Conservation (phyloP, 2,797 vertebrate genomes). For the Lemur catta region DNA sequence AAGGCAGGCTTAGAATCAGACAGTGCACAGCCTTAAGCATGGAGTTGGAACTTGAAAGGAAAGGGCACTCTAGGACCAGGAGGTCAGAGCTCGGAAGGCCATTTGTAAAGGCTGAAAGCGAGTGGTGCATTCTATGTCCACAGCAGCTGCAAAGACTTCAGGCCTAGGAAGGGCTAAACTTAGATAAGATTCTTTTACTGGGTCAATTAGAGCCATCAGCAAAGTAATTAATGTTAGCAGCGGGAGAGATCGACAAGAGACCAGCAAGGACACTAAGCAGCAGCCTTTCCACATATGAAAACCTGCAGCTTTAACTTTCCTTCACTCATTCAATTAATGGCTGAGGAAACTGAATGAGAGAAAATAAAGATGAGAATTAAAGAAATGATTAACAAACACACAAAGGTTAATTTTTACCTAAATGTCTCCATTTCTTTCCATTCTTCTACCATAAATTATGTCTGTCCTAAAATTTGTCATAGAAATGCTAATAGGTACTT, state of each 20-base stretch:
- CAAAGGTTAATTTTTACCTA: not conserved
- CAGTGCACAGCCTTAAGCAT: not conserved
- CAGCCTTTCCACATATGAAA: slow-evolving; percentile 41
- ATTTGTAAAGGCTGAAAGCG: not conserved
- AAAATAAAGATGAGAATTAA: not conserved
- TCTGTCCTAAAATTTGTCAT: not conserved
- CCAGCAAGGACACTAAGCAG: slow-evolving; percentile 2
- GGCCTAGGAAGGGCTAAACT: slow-evolving; percentile 21
- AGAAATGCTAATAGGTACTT: not conserved
- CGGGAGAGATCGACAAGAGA: slow-evolving; percentile 52
- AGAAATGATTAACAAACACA: not conserved
- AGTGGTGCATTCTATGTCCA: not conserved
- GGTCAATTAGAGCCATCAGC: slow-evolving; percentile 71
- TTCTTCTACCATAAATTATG: not conserved
- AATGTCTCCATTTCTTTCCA: not conserved
- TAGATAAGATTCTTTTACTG: slow-evolving; percentile 37
- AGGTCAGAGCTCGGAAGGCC: not conserved
- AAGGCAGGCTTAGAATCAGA: not conserved
- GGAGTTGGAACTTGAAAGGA: not conserved
- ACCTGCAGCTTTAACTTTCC: slow-evolving; percentile 5
- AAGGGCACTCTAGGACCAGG: not conserved
- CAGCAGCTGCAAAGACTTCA: not conserved
- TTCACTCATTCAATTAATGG: slow-evolving; percentile 68
- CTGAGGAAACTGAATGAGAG: not conserved
- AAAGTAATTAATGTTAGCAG: slow-evolving; percentile 74